Evolutionary conservation across 2,888 invertebrate genomes (phyloP).

Genomic region (Conops quadrifasciatus): DNA sequence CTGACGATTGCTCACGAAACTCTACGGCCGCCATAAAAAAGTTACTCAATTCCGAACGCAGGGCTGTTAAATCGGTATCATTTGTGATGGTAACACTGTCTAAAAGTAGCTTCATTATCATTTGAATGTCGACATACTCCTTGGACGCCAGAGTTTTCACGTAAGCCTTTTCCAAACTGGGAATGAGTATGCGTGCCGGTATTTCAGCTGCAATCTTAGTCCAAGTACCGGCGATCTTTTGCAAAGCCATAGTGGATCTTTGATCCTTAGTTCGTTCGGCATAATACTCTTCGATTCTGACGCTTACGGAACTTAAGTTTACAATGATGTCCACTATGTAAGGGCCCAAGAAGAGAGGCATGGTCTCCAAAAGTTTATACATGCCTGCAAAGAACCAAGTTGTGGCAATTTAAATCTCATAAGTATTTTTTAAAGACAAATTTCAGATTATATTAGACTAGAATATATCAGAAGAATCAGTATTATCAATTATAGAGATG

Average conservation of each 20-base stretch:
- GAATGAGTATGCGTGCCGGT: conserved; percentile 79
- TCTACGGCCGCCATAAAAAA: conserved; percentile 80
- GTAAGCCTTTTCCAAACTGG: conserved; percentile 75
- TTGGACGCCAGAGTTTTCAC: conserved; percentile 68
- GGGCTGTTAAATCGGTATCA: conserved; percentile 71
- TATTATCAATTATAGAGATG: no score
- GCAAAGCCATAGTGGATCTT: conserved; percentile 68
- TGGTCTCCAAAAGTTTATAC: conserved; percentile 81
- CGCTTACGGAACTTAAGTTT: conserved; percentile 71
- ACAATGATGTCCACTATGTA: conserved; percentile 79
- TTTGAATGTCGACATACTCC: conserved; percentile 71
- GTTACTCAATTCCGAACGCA: conserved; percentile 74
- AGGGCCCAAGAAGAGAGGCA: conserved; percentile 85
- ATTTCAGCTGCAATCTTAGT: conserved; percentile 75
- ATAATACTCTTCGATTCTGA: conserved; percentile 51
- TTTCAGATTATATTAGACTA: no score
- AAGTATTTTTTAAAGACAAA: no score
- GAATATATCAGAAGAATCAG: no score
- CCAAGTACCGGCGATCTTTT: conserved; percentile 71
- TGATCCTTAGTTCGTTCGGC: conserved; percentile 58
- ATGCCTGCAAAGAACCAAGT: conserved; percentile 67
- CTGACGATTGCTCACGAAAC: conserved; percentile 69
- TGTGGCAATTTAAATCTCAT: background rate
- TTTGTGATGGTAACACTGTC: conserved; percentile 75
- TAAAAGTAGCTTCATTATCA: conserved; percentile 79